A percentile compares a stretch with the other conserved stretches of the same genome.
Evolutionary conservation across 2,113 vertebrate genomes (phyloP).

Genomic region (Petrocephalus microphthalmus): DNA sequence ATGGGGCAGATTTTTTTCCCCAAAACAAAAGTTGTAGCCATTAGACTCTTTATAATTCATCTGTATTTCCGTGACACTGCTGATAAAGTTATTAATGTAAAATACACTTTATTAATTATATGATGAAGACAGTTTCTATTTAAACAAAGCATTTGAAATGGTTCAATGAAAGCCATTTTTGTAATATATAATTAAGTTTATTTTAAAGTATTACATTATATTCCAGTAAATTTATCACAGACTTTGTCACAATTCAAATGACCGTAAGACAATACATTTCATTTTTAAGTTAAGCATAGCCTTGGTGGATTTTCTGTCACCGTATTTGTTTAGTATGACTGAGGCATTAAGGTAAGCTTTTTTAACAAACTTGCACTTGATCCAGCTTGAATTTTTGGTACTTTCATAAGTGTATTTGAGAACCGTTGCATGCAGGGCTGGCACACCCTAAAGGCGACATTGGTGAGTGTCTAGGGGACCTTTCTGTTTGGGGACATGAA

Average conservation of each 20-base stretch:
- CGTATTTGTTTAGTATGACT: neutral
- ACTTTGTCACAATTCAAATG: neutral
- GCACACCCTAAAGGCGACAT: neutral
- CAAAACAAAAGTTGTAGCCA: neutral
- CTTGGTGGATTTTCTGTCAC: neutral
- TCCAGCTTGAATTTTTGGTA: neutral
- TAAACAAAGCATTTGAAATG: neutral
- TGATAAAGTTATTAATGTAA: neutral
- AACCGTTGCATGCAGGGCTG: neutral
- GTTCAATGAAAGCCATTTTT: neutral
- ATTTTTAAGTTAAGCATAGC: neutral
- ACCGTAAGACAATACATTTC: neutral
- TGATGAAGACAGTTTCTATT: neutral
- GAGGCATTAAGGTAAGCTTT: slow-evolving; percentile 27
- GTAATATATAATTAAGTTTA: neutral
- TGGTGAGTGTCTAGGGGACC: neutral
- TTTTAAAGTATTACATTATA: neutral
- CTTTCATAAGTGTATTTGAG: neutral
- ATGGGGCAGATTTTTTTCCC: neutral
- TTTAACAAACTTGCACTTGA: slow-evolving; percentile 13
- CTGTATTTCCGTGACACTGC: neutral
- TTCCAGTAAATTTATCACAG: neutral
- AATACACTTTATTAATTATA: neutral
- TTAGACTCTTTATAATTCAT: neutral
- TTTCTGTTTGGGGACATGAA: neutral